Evolutionary conservation across 2,113 vertebrate genomes (phyloP), one percentile per base, ranked within the genome.

Genomic region (Uria lomvia): DNA sequence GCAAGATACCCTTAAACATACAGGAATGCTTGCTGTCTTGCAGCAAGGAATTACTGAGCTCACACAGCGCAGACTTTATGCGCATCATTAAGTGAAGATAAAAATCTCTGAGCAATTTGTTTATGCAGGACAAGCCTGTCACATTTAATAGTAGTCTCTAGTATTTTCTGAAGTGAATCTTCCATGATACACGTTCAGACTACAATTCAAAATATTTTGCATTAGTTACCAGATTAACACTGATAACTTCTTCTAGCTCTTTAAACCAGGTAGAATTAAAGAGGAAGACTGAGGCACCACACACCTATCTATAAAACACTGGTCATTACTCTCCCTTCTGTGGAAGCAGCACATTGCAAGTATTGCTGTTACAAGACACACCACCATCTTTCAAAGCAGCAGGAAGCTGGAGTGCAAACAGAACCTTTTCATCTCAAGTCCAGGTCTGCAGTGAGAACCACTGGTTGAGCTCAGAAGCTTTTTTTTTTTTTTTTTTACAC

Each of bases 131-230:
- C 34, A 93, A 90, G 26, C 36, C 36, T 79, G 50, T 62, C 34
- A 11, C 16, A 27, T 65, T 67, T 75, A 86, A 50, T 2, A 80
- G 59, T 15, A 49, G 12, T 56, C 34, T 40, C 47, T 10, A 30
- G 16, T 30, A 49, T 26, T 72, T 84, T 56, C 42, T 68, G 15
- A 40, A 40, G 52, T 52, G 6, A 86, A 29, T 47, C 43, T 56
- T 83, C 65, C 38, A n/a, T 3, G 1, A 67, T 21, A 52, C 0
- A 0, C 19, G 47, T 47, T 67, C 63, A 79, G 30, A 36, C 6
- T 23, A 26, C 16, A 71, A 22, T 62, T 82, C 7, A 74, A 88
- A 95, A 36, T 62, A 81, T 11, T 92, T 40, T 77, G 30, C 13
- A n/a, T n/a, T 7, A 77, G 26, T n/a, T 75, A 63, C 12, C 49